A percentile compares a stretch with the other conserved stretches of the same genome.
These are phyloP conservation scores for Macheiramphus alcinus DNA, from an alignment of 2,113 vertebrate species.

Conservation along the genomic window DNA sequence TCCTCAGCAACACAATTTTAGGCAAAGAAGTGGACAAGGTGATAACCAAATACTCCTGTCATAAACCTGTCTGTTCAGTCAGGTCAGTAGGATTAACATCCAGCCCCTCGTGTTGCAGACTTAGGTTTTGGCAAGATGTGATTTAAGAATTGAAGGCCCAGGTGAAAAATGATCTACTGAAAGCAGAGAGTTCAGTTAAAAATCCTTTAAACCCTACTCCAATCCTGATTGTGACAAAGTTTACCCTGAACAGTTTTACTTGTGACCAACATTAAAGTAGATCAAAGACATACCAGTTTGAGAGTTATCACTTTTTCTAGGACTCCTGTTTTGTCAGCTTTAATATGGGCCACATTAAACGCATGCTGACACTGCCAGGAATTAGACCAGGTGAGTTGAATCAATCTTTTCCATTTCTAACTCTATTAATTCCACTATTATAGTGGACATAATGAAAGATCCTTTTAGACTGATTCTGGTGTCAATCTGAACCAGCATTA, in stretches of 20 bases:
- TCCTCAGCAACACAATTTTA: neutral
- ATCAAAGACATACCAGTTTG: neutral
- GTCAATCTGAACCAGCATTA: constrained; percentile 5
- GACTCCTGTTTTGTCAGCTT: neutral
- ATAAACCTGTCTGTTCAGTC: neutral
- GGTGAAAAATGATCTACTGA: neutral
- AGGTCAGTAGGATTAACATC: neutral
- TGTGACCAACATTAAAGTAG: neutral
- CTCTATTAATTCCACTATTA: constrained; percentile 7
- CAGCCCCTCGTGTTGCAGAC: neutral
- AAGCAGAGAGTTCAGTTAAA: neutral
- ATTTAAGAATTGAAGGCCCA: neutral
- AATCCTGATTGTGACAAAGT: neutral
- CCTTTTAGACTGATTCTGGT: neutral
- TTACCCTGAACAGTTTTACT: neutral
- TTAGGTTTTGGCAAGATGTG: neutral
- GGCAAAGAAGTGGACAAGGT: neutral
- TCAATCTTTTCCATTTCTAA: neutral
- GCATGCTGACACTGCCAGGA: neutral
- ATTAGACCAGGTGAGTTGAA: neutral
- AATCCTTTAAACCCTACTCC: neutral
- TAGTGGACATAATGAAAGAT: constrained; percentile 8
- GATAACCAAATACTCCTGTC: neutral
- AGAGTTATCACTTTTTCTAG: neutral
- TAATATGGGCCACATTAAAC: neutral